phyloP scores from a whole-genome alignment of 2,888 invertebrate genomes.

The Schizotus pectinicornis region DNA sequence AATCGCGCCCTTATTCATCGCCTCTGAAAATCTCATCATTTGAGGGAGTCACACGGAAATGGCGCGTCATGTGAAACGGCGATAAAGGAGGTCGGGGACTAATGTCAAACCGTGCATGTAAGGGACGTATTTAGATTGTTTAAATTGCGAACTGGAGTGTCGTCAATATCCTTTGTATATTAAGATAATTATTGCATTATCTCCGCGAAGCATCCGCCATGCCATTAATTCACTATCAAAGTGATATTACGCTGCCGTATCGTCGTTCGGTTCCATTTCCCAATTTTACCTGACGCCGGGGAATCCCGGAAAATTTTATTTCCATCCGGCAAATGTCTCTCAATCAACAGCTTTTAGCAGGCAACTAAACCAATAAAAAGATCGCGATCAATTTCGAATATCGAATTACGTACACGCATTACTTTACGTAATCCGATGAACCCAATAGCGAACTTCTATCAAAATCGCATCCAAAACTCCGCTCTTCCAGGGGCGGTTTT shows the following conservation, averaged over 20 bases:
- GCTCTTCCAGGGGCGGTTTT: no score
- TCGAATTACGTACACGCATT: no score
- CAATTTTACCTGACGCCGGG: no score
- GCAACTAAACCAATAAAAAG: no score
- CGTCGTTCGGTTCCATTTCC: not conserved
- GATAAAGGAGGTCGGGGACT: constrained; percentile 18
- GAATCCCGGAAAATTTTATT: not conserved
- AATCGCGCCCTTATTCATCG: no score
- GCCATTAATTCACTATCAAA: constrained; percentile 22
- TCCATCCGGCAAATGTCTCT: no score
- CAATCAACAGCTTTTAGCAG: no score
- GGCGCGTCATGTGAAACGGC: constrained; percentile 7
- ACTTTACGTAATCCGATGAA: no score
- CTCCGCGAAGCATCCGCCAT: constrained; percentile 19
- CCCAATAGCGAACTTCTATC: no score
- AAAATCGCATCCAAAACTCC: no score
- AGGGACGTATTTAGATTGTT: constrained; percentile 26
- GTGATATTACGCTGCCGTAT: constrained; percentile 16
- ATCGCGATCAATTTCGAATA: no score
- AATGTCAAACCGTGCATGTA: constrained; percentile 21
- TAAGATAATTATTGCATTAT: constrained; percentile 24
- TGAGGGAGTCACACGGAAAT: not conserved
- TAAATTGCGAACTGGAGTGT: constrained; percentile 25
- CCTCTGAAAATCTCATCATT: no score
- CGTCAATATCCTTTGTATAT: constrained; percentile 26